Evolutionary conservation across 2,888 invertebrate genomes (phyloP).

Genomic region (Tipula helvola): DNA sequence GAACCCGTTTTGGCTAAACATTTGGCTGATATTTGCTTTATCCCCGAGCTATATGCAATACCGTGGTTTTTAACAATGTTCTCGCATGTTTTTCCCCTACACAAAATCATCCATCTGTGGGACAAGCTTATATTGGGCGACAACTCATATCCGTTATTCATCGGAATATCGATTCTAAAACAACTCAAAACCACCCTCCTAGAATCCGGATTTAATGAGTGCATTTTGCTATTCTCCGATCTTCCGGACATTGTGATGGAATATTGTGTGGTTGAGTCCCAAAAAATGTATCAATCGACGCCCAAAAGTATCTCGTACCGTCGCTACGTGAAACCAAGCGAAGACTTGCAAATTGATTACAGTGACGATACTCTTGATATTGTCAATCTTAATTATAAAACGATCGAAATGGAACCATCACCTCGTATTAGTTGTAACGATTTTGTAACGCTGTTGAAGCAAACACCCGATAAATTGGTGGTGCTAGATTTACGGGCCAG

Average conservation of each 20-base stretch:
- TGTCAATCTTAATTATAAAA: slow-evolving; percentile 52
- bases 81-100: slow-evolving; percentile 95
- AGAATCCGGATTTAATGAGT: slow-evolving; percentile 92
- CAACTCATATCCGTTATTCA: slow-evolving; percentile 83
- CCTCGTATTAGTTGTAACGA: slow-evolving; percentile 80
- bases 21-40: slow-evolving; percentile 83
- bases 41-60: slow-evolving; percentile 94
- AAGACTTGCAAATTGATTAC: not conserved
- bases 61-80: slow-evolving; percentile 99
- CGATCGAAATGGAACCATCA: slow-evolving; percentile 59
- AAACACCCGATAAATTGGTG: slow-evolving; percentile 41
- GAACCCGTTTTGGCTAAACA: slow-evolving; percentile 88
- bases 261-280: slow-evolving; percentile 78
- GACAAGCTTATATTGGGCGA: slow-evolving; percentile 90
- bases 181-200: slow-evolving; percentile 77
- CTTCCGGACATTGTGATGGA: slow-evolving; percentile 95
- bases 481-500: slow-evolving; percentile 53
- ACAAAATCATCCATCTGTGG: slow-evolving; percentile 97
- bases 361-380: slow-evolving; percentile 35
- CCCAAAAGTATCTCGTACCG: slow-evolving; percentile 81
- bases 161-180: slow-evolving; percentile 84
- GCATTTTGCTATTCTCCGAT: slow-evolving; percentile 96
- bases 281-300: slow-evolving; percentile 70
- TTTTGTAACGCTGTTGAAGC: slow-evolving; percentile 58
- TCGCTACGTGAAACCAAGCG: slow-evolving; percentile 47